phyloP scores from a whole-genome alignment of 2,888 invertebrate genomes.

The Bombylius discolor region DNA sequence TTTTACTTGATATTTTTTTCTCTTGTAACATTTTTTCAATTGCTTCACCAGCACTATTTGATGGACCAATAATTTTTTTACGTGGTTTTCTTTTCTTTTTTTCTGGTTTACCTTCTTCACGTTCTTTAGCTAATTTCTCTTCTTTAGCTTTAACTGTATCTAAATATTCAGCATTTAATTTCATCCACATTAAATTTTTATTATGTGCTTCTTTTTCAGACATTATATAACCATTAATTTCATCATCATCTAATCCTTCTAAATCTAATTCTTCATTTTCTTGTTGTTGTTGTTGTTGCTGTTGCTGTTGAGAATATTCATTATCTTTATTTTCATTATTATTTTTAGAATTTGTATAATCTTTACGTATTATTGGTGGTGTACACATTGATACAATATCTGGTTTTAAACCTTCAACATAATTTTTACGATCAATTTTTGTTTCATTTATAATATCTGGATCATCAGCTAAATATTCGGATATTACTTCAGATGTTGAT shows the following conservation, averaged over 20 bases:
- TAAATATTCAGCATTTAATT: constrained; percentile 75
- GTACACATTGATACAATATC: constrained; percentile 69
- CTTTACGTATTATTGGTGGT: constrained; percentile 37
- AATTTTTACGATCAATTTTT: not conserved
- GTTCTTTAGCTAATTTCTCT: constrained; percentile 63
- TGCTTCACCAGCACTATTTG: constrained; percentile 69
- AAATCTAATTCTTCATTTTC: constrained; percentile 47
- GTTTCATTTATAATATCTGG: constrained; percentile 17
- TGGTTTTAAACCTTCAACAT: constrained; percentile 42
- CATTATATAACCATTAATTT: constrained; percentile 77
- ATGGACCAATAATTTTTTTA: constrained; percentile 51
- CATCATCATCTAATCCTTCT: constrained; percentile 74
- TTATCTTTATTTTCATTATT: constrained; percentile 32
- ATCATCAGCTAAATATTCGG: constrained; percentile 31
- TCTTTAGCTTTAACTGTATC: constrained; percentile 55
- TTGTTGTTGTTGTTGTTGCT: constrained; percentile 3
- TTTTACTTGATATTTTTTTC: constrained; percentile 90
- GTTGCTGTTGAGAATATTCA: not conserved
- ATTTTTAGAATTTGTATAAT: constrained; percentile 11
- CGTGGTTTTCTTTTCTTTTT: constrained; percentile 58
- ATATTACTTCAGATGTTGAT: constrained; percentile 37
- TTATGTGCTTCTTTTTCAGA: constrained; percentile 63
- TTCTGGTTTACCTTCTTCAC: constrained; percentile 77
- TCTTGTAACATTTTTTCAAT: constrained; percentile 93
- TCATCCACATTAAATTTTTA: constrained; percentile 79